Base-by-base conservation (phyloP, 2,113 vertebrate species). In the Raphicerus campestris region DNA sequence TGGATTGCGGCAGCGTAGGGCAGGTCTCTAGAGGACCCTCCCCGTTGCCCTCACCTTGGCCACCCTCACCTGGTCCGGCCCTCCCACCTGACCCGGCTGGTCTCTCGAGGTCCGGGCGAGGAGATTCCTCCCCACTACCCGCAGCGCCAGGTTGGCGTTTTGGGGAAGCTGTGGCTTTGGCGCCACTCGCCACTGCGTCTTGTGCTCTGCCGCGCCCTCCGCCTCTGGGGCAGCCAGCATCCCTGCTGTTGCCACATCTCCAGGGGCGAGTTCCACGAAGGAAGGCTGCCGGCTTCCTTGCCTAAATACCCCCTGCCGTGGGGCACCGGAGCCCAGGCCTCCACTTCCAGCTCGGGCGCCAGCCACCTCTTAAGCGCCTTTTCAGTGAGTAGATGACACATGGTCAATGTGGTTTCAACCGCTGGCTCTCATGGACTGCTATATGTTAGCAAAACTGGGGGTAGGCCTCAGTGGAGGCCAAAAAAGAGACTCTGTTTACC, bases 31-130 rank as follows among this genome's bases (percentile, higher is more conserved):
- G 14, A 10, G 45, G 22, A 4, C 28, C n/a, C 22, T 9, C 3
- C 0, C 20, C 24, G 7, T 2, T 0, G 39, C 8, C 0, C 20
- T 63, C 14, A 24, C 26, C 16, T 4, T 0, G 7, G n/a, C n/a
- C n/a, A n/a, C n/a, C n/a, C n/a, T n/a, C n/a, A n/a, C n/a, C 7
- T 7, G 10, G 2, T 8, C 53, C 0, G 1, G 14, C 5, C 16
- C 15, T n/a, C 10, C 2, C 3, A 10, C n/a, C 2, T 2, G 24
- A 63, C 17, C 10, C 2, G 0, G 7, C 14, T 17, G 2, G 9
- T 45, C 53, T 87, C 60, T 2, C 8, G 78, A 32, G 11, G 56
- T 47, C 35, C 15, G 35, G 17, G 24, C 7, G 0, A 47, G 8
- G 39, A 16, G 20, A 5, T 78, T 17, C 2, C 10, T 8, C 26